Percentiles rank a stretch among this genome's conserved stretches.
These are phyloP conservation scores for Gopherus flavomarginatus DNA, from an alignment of 2,113 vertebrate genomes.

Conservation along the genomic window DNA sequence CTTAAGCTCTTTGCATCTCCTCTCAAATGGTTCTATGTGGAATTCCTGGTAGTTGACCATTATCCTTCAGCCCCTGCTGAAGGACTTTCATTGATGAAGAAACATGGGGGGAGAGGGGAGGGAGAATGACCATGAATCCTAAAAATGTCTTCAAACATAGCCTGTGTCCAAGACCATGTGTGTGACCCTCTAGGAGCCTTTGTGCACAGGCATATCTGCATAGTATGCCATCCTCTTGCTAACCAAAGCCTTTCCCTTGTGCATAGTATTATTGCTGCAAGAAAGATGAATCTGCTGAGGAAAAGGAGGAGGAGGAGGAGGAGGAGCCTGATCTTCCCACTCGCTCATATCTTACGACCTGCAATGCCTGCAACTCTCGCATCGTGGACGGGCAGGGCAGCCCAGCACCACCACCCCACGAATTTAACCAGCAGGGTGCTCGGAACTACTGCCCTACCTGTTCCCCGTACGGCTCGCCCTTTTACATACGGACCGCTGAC, in stretches of 20 bases:
- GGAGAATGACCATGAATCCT: neutral
- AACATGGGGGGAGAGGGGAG: neutral
- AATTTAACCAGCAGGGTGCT: slow-evolving; percentile 74
- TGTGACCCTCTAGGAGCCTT: neutral
- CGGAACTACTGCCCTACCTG: slow-evolving; percentile 87
- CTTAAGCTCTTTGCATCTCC: neutral
- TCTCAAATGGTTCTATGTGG: neutral
- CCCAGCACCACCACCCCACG: slow-evolving; percentile 72
- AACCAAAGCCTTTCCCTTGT: neutral
- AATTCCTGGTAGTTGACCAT: neutral
- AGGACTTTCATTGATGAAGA: neutral
- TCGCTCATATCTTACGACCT: slow-evolving; percentile 83
- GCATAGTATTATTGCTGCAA: slow-evolving; percentile 98
- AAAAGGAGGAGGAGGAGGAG: slow-evolving; percentile 81
- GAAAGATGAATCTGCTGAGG: slow-evolving; percentile 87
- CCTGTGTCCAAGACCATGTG: too few relatives aligned
- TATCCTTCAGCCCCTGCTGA: neutral
- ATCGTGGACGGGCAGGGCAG: slow-evolving; percentile 81
- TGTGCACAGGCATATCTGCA: neutral
- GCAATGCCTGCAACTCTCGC: slow-evolving; percentile 89
- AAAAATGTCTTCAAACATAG: neutral
- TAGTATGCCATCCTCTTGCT: neutral
- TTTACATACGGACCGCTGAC: slow-evolving; percentile 90
- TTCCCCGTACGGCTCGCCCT: slow-evolving; percentile 89
- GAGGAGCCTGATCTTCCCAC: slow-evolving; percentile 76